Evolutionary conservation across 2,113 vertebrate genomes (phyloP), one percentile per base, ranked within the genome.

Genomic region (Sylvicapra grimmia): DNA sequence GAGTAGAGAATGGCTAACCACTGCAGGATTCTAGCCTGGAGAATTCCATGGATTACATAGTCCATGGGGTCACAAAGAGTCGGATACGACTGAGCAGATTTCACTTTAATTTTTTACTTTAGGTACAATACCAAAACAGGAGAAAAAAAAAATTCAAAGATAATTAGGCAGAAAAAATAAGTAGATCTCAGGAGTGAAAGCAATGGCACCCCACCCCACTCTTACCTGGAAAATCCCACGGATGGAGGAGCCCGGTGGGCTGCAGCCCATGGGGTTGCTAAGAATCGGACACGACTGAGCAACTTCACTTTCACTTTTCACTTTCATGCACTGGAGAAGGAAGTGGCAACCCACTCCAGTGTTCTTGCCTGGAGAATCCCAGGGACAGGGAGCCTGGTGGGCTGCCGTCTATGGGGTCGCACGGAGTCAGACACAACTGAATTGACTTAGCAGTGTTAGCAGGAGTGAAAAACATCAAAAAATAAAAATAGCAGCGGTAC

Each of bases 391-490:
- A n/a, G n/a, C n/a, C n/a, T n/a, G n/a, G n/a, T n/a, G n/a, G n/a
- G 36, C 11, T 0, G 0, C 23, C 6, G 68, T 23, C n/a, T n/a
- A 36, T 23, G n/a, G n/a, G n/a, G 65, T 72, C 65, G 23, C n/a
- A 23, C 21, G 36, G 18, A 72, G 18, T 72, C 9, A 0, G 65
- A 21, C 36, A 72, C 0, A 0, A 72, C n/a, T 72, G 19, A 23
- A 4, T 5, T 5, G 68, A 36, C 36, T 72, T 72, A n/a, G 36
- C n/a, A 88, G 23, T 51, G 44, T 36, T 36, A 33, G 88, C 47
- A 83, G 36, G 51, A 83, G 3, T 44, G 14, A 85, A 21, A 89
- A 86, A 59, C 0, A 61, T 18, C 51, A 83, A 87, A 72, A 47
- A 16, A 29, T 31, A 51, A 83, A 25, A 65, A 12, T 2, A 63